A percentile compares a stretch with the other conserved stretches of the same genome.
Evolutionary conservation across 2,797 vertebrate genomes (phyloP).

Genomic region (Sebastes glaucus): DNA sequence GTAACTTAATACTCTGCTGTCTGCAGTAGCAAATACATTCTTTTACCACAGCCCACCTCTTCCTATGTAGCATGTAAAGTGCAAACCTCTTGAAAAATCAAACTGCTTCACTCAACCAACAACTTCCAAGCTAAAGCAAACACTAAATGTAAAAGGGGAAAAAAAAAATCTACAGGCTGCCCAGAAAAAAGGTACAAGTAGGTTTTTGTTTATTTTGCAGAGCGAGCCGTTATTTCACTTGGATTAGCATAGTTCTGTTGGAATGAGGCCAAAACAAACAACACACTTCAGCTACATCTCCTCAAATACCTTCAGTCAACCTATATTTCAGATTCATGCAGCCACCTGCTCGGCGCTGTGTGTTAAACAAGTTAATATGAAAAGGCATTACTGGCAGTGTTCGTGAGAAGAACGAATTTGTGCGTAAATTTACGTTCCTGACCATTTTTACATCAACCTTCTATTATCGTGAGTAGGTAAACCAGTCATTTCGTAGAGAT

Average conservation of each 20-base stretch:
- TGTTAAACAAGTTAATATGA: background rate
- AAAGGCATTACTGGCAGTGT: background rate
- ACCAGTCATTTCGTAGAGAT: too few species aligned
- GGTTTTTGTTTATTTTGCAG: slow-evolving; percentile 41
- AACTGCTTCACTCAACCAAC: slow-evolving; percentile 44
- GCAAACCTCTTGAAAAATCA: slow-evolving; percentile 31
- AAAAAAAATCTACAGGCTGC: background rate
- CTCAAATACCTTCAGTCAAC: slow-evolving; percentile 33
- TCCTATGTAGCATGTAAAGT: slow-evolving; percentile 10
- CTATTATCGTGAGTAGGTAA: too few species aligned
- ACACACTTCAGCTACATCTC: slow-evolving; percentile 13
- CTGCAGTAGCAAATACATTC: background rate
- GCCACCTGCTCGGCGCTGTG: slow-evolving; percentile 31
- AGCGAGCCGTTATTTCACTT: slow-evolving; percentile 42
- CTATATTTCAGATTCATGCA: slow-evolving; percentile 14
- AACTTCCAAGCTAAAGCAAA: slow-evolving; percentile 59
- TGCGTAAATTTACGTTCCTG: too few species aligned
- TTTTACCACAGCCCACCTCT: slow-evolving; percentile 11
- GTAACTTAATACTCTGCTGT: slow-evolving; percentile 25
- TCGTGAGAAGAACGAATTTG: too few species aligned
- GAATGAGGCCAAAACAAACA: slow-evolving; percentile 49
- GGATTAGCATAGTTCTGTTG: slow-evolving; percentile 35
- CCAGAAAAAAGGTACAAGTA: background rate
- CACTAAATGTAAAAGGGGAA: background rate
- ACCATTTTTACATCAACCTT: too few species aligned